Conservation (phyloP, 1,140 invertebrate genomes). For the Diorhabda elongata region DNA sequence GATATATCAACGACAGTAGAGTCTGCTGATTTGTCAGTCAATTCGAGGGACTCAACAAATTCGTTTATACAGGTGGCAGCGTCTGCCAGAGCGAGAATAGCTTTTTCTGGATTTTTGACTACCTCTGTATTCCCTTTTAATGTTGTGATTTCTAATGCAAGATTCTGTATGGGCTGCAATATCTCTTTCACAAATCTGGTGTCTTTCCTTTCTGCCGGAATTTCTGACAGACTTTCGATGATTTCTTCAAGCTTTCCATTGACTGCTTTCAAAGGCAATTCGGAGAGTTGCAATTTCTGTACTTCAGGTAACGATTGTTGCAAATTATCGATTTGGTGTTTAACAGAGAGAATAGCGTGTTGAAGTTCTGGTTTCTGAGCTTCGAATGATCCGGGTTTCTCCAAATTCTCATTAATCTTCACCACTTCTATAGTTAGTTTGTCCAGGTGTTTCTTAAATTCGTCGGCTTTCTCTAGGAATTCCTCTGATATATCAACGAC, state of each 20-base stretch:
- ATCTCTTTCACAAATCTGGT: not conserved
- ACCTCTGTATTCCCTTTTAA: constrained; percentile 6
- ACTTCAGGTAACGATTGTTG: constrained; percentile 5
- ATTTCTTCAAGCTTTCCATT: constrained; percentile 1
- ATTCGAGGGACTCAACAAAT: not conserved
- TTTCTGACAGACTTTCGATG: not conserved
- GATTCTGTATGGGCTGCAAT: not conserved
- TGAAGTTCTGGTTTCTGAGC: constrained; percentile 14
- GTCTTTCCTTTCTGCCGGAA: not conserved
- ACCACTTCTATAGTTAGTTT: not conserved
- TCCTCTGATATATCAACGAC: not conserved
- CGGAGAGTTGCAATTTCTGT: constrained; percentile 13
- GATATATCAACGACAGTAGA: constrained; percentile 9
- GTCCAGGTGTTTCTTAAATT: not conserved
- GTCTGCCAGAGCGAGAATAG: not conserved
- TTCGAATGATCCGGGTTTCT: constrained; percentile 16
- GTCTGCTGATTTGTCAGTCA: not conserved
- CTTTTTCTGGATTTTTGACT: not conserved
- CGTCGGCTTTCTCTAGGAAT: not conserved
- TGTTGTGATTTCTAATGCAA: not conserved
- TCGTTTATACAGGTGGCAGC: constrained; percentile 4
- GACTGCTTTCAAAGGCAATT: constrained; percentile 22
- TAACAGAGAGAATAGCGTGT: constrained; percentile 17
- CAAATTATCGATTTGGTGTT: constrained; percentile 23
- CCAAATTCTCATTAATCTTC: not conserved